Conservation (phyloP, 1,140 invertebrate genomes). For the Leucophenga varia region DNA sequence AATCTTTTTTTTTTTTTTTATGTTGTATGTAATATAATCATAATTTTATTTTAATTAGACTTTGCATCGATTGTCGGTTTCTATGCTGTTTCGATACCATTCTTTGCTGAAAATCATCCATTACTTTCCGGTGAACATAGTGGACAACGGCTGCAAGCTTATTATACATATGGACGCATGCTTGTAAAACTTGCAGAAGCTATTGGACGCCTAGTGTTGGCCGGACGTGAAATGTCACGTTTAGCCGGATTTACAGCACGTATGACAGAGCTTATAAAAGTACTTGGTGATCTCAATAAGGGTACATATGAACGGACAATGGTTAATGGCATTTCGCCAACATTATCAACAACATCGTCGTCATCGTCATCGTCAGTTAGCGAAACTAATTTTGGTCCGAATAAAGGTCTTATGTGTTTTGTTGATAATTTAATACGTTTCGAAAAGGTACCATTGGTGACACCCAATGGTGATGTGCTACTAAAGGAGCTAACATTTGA, state of each 20-base stretch:
- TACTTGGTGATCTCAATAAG: conserved; percentile 82
- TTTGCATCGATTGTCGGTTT: conserved; percentile 94
- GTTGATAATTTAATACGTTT: conserved; percentile 93
- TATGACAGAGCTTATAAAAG: conserved; percentile 86
- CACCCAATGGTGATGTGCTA: conserved; percentile 95
- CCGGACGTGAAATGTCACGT: conserved; percentile 90
- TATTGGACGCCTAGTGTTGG: conserved; percentile 89
- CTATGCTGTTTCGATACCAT: conserved; percentile 91
- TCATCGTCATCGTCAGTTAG: conserved; percentile 12
- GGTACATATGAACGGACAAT: conserved; percentile 88
- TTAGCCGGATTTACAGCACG: conserved; percentile 88
- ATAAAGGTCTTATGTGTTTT: conserved; percentile 78
- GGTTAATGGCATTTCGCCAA: conserved; percentile 62
- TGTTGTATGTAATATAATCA: not conserved
- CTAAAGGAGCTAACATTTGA: conserved; percentile 88
- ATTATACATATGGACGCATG: conserved; percentile 97
- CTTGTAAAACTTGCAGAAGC: conserved; percentile 95
- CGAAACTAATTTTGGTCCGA: conserved; percentile 60
- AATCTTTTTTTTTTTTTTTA: not conserved
- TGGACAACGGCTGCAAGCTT: conserved; percentile 74
- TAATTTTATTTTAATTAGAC: conserved; percentile 62
- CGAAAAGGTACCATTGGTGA: conserved; percentile 90
- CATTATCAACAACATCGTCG: not conserved
- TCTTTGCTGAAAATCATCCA: conserved; percentile 73
- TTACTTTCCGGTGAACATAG: conserved; percentile 65